Evolutionary conservation across 2,888 invertebrate species (phyloP).

Genomic region (Drosophila neotestacea): DNA sequence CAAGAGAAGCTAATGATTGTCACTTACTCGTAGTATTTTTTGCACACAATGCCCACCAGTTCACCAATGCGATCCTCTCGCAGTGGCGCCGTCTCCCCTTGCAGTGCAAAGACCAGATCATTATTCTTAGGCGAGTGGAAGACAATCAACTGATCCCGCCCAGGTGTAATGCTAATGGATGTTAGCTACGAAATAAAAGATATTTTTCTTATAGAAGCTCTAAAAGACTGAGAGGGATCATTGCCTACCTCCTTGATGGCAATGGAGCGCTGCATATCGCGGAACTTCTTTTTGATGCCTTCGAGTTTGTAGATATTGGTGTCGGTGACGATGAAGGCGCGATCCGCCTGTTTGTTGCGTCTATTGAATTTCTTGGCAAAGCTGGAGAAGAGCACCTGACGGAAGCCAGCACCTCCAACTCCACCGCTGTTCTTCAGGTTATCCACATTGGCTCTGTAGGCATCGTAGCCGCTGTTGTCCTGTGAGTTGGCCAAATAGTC

Average conservation of each 20-base stretch:
- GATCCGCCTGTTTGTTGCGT: conserved; percentile 92
- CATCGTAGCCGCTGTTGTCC: conserved; percentile 89
- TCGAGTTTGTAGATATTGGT: conserved; percentile 94
- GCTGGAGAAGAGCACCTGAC: conserved; percentile 85
- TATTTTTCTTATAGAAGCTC: not conserved
- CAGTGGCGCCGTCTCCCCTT: conserved; percentile 82
- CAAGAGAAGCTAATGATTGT: no score
- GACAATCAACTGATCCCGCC: conserved; percentile 94
- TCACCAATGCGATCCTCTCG: conserved; percentile 94
- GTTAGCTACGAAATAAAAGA: conserved; percentile 87
- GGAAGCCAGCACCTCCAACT: conserved; percentile 87
- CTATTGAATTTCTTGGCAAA: conserved; percentile 85
- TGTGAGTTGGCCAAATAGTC: conserved; percentile 90
- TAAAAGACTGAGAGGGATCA: not conserved
- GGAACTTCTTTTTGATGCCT: conserved; percentile 90
- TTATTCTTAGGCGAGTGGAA: conserved; percentile 95
- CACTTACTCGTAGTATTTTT: conserved; percentile 91
- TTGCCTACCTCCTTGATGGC: conserved; percentile 88
- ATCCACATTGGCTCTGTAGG: conserved; percentile 89
- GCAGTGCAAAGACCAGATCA: conserved; percentile 94
- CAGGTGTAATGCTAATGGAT: conserved; percentile 93
- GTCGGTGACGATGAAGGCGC: conserved; percentile 95
- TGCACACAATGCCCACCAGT: conserved; percentile 92
- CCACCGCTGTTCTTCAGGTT: conserved; percentile 87
- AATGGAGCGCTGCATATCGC: conserved; percentile 94